A percentile compares a stretch with the other conserved stretches of the same genome.
These are phyloP conservation scores for Drosophila cognata DNA, from an alignment of 2,888 invertebrate genomes.

Conservation along the genomic window DNA sequence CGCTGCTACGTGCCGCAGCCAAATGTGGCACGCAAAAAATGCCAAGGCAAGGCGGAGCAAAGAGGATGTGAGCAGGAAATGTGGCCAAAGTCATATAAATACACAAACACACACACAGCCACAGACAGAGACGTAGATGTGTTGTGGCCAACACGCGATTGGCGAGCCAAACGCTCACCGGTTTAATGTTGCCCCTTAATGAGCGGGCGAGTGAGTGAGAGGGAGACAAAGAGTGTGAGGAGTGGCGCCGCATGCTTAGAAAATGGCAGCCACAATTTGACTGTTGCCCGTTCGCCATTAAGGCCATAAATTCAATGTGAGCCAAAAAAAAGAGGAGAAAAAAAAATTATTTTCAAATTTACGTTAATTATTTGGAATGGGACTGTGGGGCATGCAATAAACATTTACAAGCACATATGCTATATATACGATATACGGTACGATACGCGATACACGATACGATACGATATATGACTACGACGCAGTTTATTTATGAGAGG, in stretches of 20 bases:
- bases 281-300: slow-evolving; percentile 60
- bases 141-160: slow-evolving; percentile 65
- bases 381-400: slow-evolving; percentile 69
- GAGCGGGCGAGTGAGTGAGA: slow-evolving; percentile 18
- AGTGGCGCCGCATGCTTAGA: slow-evolving; percentile 40
- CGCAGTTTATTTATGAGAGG: slow-evolving; percentile 52
- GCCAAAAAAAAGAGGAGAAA: not conserved
- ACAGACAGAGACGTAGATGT: not conserved
- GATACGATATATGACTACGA: slow-evolving; percentile 33
- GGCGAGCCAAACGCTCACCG: slow-evolving; percentile 45
- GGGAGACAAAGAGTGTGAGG: slow-evolving; percentile 19
- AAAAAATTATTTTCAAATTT: slow-evolving; percentile 76
- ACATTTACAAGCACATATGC: slow-evolving; percentile 57
- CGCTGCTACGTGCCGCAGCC: slow-evolving; percentile 69
- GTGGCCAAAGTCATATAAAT: slow-evolving; percentile 16
- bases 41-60: slow-evolving; percentile 28
- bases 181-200: slow-evolving; percentile 33
- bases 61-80: slow-evolving; percentile 37
- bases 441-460: slow-evolving; percentile 20
- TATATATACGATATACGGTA: slow-evolving; percentile 46
- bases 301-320: slow-evolving; percentile 65
- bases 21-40: slow-evolving; percentile 69
- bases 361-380: slow-evolving; percentile 77
- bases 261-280: slow-evolving; percentile 69
- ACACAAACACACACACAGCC: not conserved